Conservation (phyloP, 1,140 invertebrate species). For the Scaptomyza montana region DNA sequence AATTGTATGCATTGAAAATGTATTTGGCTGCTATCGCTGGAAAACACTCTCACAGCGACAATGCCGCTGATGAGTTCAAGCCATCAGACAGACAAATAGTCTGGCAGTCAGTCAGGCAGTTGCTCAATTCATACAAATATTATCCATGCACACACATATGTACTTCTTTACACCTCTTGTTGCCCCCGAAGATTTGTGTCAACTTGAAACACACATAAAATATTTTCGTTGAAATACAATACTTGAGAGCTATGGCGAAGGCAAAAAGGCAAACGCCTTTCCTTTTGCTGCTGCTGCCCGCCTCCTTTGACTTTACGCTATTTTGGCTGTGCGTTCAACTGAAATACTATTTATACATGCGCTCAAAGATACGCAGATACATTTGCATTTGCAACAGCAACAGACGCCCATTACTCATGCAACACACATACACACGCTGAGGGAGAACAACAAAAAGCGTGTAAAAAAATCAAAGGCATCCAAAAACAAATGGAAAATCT, state of each 20-base stretch:
- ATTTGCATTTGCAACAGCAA: slow-evolving; percentile 67
- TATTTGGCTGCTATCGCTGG: slow-evolving; percentile 73
- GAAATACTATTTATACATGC: slow-evolving; percentile 81
- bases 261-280: slow-evolving; percentile 27
- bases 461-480: slow-evolving; percentile 21
- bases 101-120: slow-evolving; percentile 2
- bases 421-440: slow-evolving; percentile 35
- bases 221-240: slow-evolving; percentile 70
- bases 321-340: slow-evolving; percentile 78
- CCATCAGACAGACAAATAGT: not conserved
- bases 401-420: slow-evolving; percentile 69
- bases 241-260: slow-evolving; percentile 11
- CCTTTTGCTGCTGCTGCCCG: slow-evolving; percentile 4
- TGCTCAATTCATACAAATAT: slow-evolving; percentile 35
- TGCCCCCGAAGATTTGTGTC: slow-evolving; percentile 61
- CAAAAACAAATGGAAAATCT: slow-evolving; percentile 54
- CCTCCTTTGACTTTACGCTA: slow-evolving; percentile 44
- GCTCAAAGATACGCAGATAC: slow-evolving; percentile 62
- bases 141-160: not conserved
- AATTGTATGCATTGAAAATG: slow-evolving; percentile 79
- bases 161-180: slow-evolving; percentile 1
- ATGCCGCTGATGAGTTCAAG: slow-evolving; percentile 26
- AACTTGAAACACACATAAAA: slow-evolving; percentile 40
- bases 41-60: slow-evolving; percentile 54
- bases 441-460: slow-evolving; percentile 1